Evolutionary conservation across 2,113 vertebrate species (phyloP).

Genomic region (Phalacrocorax pelagicus): DNA sequence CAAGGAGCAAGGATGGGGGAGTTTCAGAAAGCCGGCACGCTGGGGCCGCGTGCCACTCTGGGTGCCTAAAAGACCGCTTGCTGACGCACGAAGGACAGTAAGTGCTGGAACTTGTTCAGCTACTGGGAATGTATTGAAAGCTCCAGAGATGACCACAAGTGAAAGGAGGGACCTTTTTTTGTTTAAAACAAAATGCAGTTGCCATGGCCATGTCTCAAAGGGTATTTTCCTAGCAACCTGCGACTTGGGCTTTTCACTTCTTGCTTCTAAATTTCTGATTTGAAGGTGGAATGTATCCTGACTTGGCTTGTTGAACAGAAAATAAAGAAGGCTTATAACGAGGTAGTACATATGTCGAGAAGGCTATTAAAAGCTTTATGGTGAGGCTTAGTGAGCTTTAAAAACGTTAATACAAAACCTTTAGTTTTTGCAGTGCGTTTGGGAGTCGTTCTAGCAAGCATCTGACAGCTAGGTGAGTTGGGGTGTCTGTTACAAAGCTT

Average conservation of each 20-base stretch:
- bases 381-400: background rate
- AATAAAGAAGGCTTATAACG: background rate
- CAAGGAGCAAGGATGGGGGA: background rate
- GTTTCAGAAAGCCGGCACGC: background rate
- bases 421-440: background rate
- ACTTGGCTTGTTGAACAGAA: background rate
- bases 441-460: background rate
- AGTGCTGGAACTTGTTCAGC: background rate
- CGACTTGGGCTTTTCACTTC: background rate
- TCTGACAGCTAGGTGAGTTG: background rate
- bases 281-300: background rate
- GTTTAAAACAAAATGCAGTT: background rate
- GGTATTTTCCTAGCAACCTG: background rate
- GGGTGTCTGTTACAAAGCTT: background rate
- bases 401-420: background rate
- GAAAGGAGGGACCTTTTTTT: background rate
- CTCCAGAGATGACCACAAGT: background rate
- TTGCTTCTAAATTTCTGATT: background rate
- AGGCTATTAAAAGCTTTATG: background rate
- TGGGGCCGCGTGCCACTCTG: fast-evolving
- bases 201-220: fast-evolving
- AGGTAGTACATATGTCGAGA: background rate
- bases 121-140: background rate
- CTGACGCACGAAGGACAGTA: fast-evolving
- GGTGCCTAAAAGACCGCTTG: background rate